Evolutionary conservation across 2,113 vertebrate species (phyloP).

Genomic region (Muntiacus muntjak): DNA sequence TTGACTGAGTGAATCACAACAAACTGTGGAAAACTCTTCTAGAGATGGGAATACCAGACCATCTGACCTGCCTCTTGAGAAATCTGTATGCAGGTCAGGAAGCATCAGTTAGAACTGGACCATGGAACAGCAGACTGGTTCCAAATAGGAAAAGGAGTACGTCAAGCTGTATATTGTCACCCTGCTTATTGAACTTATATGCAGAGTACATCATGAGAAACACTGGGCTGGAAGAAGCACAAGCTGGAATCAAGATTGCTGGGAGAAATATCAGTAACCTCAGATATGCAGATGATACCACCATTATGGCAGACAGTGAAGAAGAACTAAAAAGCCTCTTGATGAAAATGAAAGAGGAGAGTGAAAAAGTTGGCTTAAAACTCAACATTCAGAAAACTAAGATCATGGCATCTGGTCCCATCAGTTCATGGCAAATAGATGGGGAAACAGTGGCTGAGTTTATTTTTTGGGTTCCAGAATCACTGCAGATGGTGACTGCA

Average conservation of each 20-base stretch:
- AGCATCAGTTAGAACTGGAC: neutral
- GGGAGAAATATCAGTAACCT: neutral
- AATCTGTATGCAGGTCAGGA: neutral
- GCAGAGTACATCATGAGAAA: neutral
- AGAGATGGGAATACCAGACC: neutral
- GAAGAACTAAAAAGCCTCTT: neutral
- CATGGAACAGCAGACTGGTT: neutral
- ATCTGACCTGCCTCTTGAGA: neutral
- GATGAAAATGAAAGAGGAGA: neutral
- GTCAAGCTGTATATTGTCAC: neutral
- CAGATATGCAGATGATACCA: neutral
- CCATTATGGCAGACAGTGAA: neutral
- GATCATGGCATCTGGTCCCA: neutral
- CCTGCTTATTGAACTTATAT: neutral
- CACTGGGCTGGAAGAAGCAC: neutral
- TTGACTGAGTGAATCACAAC: neutral
- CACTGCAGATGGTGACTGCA: neutral
- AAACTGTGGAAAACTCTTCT: neutral
- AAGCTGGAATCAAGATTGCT: neutral
- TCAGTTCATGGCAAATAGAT: neutral
- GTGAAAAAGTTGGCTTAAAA: neutral
- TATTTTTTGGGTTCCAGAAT: neutral
- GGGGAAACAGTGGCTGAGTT: neutral
- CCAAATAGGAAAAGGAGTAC: neutral
- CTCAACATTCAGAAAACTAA: neutral